phyloP scores from a whole-genome alignment of 2,888 invertebrate species.

The Phaedon cochleariae region DNA sequence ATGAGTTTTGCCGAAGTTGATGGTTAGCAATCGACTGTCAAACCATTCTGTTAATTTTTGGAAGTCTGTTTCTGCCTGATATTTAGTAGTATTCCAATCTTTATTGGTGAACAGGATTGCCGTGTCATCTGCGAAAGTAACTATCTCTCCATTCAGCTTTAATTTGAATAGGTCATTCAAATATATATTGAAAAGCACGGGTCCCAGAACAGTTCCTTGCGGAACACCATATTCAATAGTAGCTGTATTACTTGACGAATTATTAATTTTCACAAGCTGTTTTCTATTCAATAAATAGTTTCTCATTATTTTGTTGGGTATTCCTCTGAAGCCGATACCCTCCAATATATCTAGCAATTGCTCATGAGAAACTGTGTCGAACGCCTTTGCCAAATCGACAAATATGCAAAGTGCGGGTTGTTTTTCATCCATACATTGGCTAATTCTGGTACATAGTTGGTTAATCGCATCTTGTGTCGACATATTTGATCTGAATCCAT shows the following conservation, averaged over 20 bases:
- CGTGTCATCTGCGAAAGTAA: slow-evolving; percentile 7
- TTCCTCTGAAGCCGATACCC: too few relatives aligned
- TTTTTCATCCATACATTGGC: neutral
- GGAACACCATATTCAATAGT: neutral
- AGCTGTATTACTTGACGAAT: neutral
- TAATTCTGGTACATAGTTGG: neutral
- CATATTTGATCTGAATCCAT: neutral
- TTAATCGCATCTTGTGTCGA: neutral
- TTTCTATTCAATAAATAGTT: neutral
- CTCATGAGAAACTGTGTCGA: neutral
- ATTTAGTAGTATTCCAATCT: neutral
- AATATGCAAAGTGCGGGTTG: neutral
- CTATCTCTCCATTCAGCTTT: neutral
- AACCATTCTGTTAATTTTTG: neutral
- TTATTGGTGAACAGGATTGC: neutral
- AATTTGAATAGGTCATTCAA: neutral
- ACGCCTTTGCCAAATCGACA: neutral
- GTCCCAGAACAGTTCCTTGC: neutral
- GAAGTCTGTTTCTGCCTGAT: neutral
- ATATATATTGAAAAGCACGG: neutral
- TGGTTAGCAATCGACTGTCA: neutral
- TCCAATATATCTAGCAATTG: too few relatives aligned
- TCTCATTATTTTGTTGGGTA: neutral
- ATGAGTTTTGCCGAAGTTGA: slow-evolving; percentile 1
- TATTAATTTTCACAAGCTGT: neutral